Conservation (phyloP, 2,113 vertebrate genomes). For the Puntigrus tetrazona region DNA sequence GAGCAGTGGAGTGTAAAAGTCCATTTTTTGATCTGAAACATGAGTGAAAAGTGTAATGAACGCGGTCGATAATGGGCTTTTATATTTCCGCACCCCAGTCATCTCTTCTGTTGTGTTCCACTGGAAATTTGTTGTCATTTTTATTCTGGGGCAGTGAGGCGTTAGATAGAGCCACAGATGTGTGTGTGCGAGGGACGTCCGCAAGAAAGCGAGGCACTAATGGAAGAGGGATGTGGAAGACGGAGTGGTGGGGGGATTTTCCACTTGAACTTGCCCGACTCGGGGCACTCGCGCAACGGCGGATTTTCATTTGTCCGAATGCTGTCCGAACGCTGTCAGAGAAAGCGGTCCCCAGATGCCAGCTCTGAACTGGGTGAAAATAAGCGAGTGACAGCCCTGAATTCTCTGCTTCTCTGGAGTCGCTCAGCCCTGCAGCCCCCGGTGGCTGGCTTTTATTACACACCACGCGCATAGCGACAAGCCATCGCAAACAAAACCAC, state of each 20-base stretch:
- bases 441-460: conserved; percentile 39
- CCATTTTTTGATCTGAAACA: conserved; percentile 87
- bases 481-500: conserved; percentile 18
- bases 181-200: conserved; percentile 32
- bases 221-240: conserved; percentile 47
- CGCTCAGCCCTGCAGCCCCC: conserved; percentile 32
- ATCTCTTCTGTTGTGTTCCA: conserved; percentile 61
- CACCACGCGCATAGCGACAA: neutral
- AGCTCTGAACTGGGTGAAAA: conserved; percentile 47
- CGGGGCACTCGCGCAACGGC: conserved; percentile 68
- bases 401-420: conserved; percentile 22
- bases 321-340: conserved; percentile 64
- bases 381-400: conserved; percentile 51
- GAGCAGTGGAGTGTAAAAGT: conserved; percentile 81
- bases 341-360: conserved; percentile 54
- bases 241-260: conserved; percentile 63
- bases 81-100: conserved; percentile 70
- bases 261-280: conserved; percentile 77
- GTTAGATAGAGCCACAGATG: conserved; percentile 73
- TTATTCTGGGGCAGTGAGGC: conserved; percentile 81
- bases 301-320: conserved; percentile 72
- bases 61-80: conserved; percentile 79
- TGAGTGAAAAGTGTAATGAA: conserved; percentile 86
- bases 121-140: conserved; percentile 82
- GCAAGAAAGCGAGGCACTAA: conserved; percentile 48